phyloP scores from a whole-genome alignment of 2,797 vertebrate species.

The Pipistrellus pygmaeus region DNA sequence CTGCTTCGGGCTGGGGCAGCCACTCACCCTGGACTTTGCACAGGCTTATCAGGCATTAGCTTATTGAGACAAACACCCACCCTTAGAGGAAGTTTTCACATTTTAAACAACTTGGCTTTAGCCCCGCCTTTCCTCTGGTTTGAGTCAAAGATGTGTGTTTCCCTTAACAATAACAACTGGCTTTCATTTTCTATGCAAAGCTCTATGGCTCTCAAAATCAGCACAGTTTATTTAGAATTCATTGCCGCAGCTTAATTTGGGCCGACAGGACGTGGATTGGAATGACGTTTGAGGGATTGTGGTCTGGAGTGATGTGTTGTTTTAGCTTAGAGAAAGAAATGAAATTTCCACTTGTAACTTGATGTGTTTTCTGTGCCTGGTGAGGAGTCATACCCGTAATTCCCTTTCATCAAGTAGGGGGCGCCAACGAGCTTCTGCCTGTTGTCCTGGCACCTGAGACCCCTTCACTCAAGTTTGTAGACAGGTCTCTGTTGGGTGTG shows the following conservation, averaged over 20 bases:
- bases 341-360: neutral
- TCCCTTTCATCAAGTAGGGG: neutral
- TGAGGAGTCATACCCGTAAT: neutral
- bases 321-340: slow-evolving; percentile 34
- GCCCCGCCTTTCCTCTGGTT: slow-evolving; percentile 25
- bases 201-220: neutral
- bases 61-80: neutral
- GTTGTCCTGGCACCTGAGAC: neutral
- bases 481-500: neutral
- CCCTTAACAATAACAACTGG: neutral
- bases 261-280: neutral
- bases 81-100: slow-evolving; percentile 27
- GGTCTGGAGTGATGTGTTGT: neutral
- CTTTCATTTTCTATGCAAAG: neutral
- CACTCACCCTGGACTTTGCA: neutral
- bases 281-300: neutral
- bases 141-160: neutral
- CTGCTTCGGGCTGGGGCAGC: neutral
- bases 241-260: neutral
- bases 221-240: slow-evolving; percentile 62
- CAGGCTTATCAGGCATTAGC: slow-evolving; percentile 21
- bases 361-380: neutral
- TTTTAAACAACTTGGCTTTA: slow-evolving; percentile 50
- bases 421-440: neutral
- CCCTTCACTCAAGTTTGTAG: neutral